A percentile compares a stretch with the other conserved stretches of the same genome.
Conservation (phyloP, 2,888 invertebrate species). For the Tortrix viridana region DNA sequence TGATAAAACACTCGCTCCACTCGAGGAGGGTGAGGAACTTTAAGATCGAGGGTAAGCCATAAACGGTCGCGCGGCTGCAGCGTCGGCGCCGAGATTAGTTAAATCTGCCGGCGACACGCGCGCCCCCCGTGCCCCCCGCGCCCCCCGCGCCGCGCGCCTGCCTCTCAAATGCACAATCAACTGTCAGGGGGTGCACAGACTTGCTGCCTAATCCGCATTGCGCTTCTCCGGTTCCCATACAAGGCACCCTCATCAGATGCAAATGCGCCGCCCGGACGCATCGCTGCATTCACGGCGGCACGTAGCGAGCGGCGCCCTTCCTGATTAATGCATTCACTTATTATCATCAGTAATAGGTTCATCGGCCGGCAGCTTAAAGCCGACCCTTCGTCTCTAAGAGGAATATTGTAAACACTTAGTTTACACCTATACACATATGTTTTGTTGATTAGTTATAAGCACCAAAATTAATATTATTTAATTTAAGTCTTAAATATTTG, state of each 20-base stretch:
- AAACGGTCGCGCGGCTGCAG: neutral
- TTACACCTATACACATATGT: no score
- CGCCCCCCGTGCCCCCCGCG: neutral
- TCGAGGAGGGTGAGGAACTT: no score
- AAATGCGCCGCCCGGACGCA: constrained; percentile 1
- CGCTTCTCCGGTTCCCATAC: constrained; percentile 2
- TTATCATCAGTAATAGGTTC: constrained; percentile 3
- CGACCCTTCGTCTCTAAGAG: no score
- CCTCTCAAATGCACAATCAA: constrained; percentile 2
- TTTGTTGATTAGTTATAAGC: no score
- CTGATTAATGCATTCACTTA: constrained; percentile 1
- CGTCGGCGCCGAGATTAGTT: constrained; percentile 38
- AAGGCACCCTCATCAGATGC: constrained; percentile 13
- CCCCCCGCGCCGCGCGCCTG: neutral
- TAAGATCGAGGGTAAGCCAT: no score
- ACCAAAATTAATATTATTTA: neutral
- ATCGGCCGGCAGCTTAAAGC: no score
- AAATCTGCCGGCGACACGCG: constrained; percentile 35
- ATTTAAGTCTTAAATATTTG: neutral
- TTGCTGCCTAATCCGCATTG: constrained; percentile 6
- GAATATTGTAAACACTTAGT: no score
- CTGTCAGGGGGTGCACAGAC: neutral
- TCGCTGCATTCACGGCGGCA: neutral
- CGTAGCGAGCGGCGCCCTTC: neutral
- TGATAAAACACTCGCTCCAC: no score